Base-by-base conservation (phyloP, 2,113 vertebrate genomes). In the Fregetta grallaria region DNA sequence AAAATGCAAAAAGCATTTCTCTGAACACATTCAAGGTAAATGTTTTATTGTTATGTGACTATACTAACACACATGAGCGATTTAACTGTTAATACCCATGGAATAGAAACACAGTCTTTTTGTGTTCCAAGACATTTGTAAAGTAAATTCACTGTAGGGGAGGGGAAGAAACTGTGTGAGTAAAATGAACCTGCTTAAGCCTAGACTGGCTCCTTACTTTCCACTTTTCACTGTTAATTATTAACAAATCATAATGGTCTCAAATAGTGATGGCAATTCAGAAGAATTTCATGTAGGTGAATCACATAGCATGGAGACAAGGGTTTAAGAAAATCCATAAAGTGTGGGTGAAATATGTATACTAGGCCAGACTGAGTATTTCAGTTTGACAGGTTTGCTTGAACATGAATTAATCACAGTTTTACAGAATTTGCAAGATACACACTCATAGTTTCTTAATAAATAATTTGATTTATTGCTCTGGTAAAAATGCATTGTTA, bases 401-500 rank as follows among this genome's bases (percentile, higher is more conserved):
- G 66, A 70, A 65, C 4, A 7, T 23, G 7, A 90, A 66, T 88
- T 34, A 79, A 80, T 88, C 9, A 29, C 25, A 29, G n/a, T 93
- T 90, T 90, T 88, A 82, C 68, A 61, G 32, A 68, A 82, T 61
- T 61, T 74, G 25, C 18, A 26, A 62, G 21, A 9, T 88, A 86
- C 40, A n/a, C 11, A 71, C 38, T 95, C 65, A 58, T 50, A 78
- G n/a, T 67, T 86, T 90, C 84, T 96, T 97, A 97, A 74, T 96
- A 87, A 97, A 97, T 93, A 18, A 85, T 38, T 95, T 80, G 6
- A 74, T 92, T 94, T 96, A 95, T 94, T 92, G 63, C 34, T 95
- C 86, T 83, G 52, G 92, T 97, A 95, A 95, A 96, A 94, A 88
- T 81, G 40, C 52, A 91, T 96, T 96, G 87, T 95, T 94, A 92